Base-by-base conservation (phyloP, 37 sponge, comb jelly and placozoan species). In the Petrosia ficiformis region DNA sequence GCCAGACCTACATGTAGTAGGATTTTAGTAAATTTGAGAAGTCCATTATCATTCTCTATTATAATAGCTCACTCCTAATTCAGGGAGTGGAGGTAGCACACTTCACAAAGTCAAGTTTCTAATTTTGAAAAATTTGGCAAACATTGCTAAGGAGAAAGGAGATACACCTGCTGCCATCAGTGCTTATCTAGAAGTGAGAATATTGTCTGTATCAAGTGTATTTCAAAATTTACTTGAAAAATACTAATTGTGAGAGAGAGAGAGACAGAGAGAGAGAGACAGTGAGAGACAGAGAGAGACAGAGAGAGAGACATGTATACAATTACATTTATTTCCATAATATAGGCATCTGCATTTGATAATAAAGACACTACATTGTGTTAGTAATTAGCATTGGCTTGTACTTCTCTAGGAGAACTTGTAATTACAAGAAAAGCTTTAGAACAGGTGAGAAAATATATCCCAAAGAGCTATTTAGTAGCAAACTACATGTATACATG, bases 381-480 rank as follows among this genome's bases (percentile, higher is more conserved):
- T 83, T 88, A 63, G 37, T 83, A 88, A 68, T 34, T 88, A 19
- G 83, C 79, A 21, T 52, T 58, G 28, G 70, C 73, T 24, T 67
- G 83, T 0, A 34, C 44, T n/a, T 78, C 29, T 30, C 78, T 82
- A 14, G 88, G 88, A 60, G 82, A 88, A 79, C 88, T 88, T 5
- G 73, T 78, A 14, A 52, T 88, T 4, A 72, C 79, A 43, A 72
- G 88, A 40, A 77, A 56, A 32, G 73, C 88, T 29, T 69, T 82
- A n/a, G 88, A 88, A 56, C 28, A 79, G 70, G 70, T 68, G 25
- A n/a, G n/a, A n/a, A n/a, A n/a, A n/a, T n/a, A n/a, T n/a, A n/a
- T n/a, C n/a, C n/a, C n/a, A n/a, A n/a, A n/a, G n/a, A n/a, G n/a
- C n/a, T n/a, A n/a, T n/a, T n/a, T n/a, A n/a, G n/a, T n/a, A n/a